Base-by-base conservation (phyloP, 1,140 invertebrate genomes). In the Lasioglossum albipes region DNA sequence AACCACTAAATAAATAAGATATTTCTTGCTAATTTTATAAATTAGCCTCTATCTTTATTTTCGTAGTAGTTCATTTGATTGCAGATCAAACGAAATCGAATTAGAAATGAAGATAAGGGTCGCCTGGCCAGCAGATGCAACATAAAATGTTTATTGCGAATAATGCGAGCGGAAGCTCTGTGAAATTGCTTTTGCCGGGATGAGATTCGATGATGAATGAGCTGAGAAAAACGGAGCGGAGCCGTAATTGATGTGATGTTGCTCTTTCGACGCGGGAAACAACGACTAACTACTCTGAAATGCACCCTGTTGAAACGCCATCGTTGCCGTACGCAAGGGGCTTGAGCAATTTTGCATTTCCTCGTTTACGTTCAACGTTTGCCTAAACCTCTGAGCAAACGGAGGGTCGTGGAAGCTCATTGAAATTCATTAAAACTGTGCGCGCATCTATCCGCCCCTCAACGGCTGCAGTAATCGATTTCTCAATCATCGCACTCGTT, bases 381-480 rank as follows among this genome's bases (percentile, higher is more conserved):
- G 80, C 71, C 68, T 81, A 85, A 87, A 82, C 67, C 72, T 75
- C 66, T 22, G 69, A 52, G 84, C 84, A 91, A 90, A 90, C 87
- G 88, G 90, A 85, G 90, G 87, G 84, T 86, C 84, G 78, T 61
- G 73, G 20, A 57, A 84, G 76, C 69, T 82, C 81, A 85, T 90
- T 88, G 84, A 87, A 91, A 90, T 91, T 90, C 86, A 89, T 89
- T 88, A 84, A 88, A 84, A 80, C 41, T 52, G 70, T 64, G 41
- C 57, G 42, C 49, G 62, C 68, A 22, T 49, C 59, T 54, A 66
- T 79, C 71, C 16, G 36, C 62, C 41, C 45, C 59, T 9, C 36
- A 16, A 10, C 27, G 64, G 20, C 62, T 67, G 52, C 27, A 22
- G 13, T 52, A 52, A 57, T 64, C 20, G 49, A 54, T 74, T 52